Evolutionary conservation across 2,888 invertebrate genomes (phyloP).

Genomic region (Zygaena filipendulae): DNA sequence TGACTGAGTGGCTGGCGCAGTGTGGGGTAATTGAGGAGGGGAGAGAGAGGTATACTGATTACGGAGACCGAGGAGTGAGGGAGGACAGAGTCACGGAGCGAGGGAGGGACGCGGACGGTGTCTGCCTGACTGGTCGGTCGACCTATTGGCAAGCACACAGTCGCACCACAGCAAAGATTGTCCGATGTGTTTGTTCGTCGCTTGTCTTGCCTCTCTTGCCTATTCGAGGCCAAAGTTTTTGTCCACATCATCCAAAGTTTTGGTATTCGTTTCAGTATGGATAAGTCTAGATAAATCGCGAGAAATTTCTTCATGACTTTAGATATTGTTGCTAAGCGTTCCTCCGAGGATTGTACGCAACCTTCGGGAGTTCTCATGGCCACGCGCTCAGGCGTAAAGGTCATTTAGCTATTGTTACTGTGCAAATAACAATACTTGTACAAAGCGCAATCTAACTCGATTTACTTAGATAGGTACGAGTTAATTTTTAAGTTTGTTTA

Average conservation of each 20-base stretch:
- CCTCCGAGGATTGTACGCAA: no score
- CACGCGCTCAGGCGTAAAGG: conserved; percentile 53
- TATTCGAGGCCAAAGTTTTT: no score
- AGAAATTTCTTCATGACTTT: no score
- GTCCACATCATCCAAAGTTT: no score
- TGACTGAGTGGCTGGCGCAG: conserved; percentile 59
- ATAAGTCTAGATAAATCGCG: no score
- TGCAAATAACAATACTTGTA: conserved; percentile 32
- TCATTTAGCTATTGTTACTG: conserved; percentile 35
- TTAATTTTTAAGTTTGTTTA: no score
- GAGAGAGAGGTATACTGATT: conserved; percentile 17
- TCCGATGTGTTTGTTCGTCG: conserved; percentile 42
- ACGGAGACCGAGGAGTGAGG: conserved; percentile 31
- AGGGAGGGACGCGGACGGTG: conserved; percentile 62
- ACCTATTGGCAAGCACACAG: conserved; percentile 55
- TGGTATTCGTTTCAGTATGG: no score
- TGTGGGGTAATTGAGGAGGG: conserved; percentile 20
- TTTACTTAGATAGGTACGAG: no score
- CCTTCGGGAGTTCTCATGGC: conserved; percentile 57
- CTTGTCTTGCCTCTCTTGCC: no score
- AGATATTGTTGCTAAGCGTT: no score
- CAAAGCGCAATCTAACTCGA: no score
- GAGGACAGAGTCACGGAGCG: conserved; percentile 50
- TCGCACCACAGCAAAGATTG: conserved; percentile 44
- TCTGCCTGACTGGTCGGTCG: conserved; percentile 65